Evolutionary conservation across 2,797 vertebrate species (phyloP).

Genomic region (Sebastes paucispinis): DNA sequence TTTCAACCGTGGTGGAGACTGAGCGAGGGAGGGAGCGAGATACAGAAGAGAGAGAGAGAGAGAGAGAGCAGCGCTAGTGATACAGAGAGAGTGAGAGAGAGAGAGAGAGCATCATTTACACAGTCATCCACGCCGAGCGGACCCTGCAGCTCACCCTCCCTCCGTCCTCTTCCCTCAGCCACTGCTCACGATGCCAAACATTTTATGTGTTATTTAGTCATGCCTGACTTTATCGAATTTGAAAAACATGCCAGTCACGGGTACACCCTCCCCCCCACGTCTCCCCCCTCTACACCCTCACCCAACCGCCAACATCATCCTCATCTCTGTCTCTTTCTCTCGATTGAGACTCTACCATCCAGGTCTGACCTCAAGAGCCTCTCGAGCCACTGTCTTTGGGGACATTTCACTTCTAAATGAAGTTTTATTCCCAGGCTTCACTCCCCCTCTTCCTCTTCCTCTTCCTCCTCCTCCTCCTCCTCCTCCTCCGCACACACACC

Average conservation of each 20-base stretch:
- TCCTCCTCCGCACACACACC: neutral
- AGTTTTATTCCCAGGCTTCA: slow-evolving; percentile 67
- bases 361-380: slow-evolving; percentile 63
- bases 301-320: slow-evolving; percentile 34
- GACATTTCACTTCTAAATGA: slow-evolving; percentile 74
- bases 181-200: slow-evolving; percentile 75
- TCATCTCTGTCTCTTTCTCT: slow-evolving; percentile 28
- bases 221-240: slow-evolving; percentile 82
- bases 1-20: slow-evolving; percentile 79
- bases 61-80: slow-evolving; percentile 9
- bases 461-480: neutral
- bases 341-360: slow-evolving; percentile 43
- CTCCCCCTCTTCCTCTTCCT: neutral
- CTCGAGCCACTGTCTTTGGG: slow-evolving; percentile 65
- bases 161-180: slow-evolving; percentile 45
- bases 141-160: slow-evolving; percentile 46
- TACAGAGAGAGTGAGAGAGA: slow-evolving; percentile 16
- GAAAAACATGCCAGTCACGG: slow-evolving; percentile 76
- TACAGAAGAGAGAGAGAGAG: slow-evolving; percentile 23
- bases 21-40: slow-evolving; percentile 54
- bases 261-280: slow-evolving; percentile 9
- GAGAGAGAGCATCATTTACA: slow-evolving; percentile 68
- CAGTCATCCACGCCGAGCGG: slow-evolving; percentile 51
- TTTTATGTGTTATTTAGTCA: slow-evolving; percentile 83
- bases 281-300: neutral